Conservation (phyloP, 2,797 vertebrate species). For the Decapterus maruadsi region DNA sequence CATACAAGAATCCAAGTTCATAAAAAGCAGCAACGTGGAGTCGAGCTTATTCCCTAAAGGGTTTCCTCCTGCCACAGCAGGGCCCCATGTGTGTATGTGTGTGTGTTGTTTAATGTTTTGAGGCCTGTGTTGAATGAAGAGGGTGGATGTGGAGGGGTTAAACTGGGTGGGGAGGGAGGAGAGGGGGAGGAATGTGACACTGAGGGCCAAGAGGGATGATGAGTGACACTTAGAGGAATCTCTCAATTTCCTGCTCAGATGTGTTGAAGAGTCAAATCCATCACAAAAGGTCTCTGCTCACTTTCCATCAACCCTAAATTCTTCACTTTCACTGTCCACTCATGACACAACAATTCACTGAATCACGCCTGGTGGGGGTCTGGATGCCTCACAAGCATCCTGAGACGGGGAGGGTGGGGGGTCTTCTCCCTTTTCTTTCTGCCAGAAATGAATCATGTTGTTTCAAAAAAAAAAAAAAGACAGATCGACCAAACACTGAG, state of each 20-base stretch:
- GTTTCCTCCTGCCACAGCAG: conserved; percentile 41
- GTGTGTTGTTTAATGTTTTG: conserved; percentile 48
- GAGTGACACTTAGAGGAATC: conserved; percentile 76
- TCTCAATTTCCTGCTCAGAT: conserved; percentile 71
- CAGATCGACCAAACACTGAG: neutral
- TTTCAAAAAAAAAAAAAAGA: neutral
- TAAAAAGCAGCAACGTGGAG: conserved; percentile 40
- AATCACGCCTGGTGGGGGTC: conserved; percentile 43
- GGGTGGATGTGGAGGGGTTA: conserved; percentile 40
- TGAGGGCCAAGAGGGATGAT: conserved; percentile 67
- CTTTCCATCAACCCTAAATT: conserved; percentile 32
- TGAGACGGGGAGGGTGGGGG: too few relatives aligned
- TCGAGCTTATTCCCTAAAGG: conserved; percentile 26
- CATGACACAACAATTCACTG: conserved; percentile 37
- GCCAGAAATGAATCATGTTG: conserved; percentile 5
- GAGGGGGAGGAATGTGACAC: conserved; percentile 74
- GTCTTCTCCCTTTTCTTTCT: too few relatives aligned
- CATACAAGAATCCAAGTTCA: conserved; percentile 26
- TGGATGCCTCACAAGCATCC: conserved; percentile 30
- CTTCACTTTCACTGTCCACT: conserved; percentile 44
- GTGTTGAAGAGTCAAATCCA: conserved; percentile 56
- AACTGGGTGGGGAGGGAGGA: conserved; percentile 27
- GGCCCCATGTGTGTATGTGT: neutral
- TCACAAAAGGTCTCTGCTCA: conserved; percentile 23
- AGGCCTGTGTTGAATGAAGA: conserved; percentile 51